These are phyloP conservation scores for Mythimna albipuncta DNA, from an alignment of 2,888 invertebrate genomes.

Conservation along the genomic window DNA sequence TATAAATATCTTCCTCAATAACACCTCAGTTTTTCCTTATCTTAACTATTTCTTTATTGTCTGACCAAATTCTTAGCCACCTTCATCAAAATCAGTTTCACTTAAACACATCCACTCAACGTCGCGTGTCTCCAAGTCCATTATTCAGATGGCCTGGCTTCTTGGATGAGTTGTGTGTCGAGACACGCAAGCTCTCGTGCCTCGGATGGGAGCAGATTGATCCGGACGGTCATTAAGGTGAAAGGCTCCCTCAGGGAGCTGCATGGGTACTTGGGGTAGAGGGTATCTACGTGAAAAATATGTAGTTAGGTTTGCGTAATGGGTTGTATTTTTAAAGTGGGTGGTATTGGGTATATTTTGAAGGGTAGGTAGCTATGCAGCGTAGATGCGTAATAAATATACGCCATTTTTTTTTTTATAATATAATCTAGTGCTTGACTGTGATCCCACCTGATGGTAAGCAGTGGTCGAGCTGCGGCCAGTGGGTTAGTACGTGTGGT, in stretches of 20 bases:
- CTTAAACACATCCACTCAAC: constrained; percentile 32
- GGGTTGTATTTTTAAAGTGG: constrained; percentile 48
- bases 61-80: not conserved
- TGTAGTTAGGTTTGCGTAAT: constrained; percentile 43
- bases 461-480: too few species aligned
- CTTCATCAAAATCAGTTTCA: constrained; percentile 57
- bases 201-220: constrained; percentile 66
- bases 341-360: constrained; percentile 4
- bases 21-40: not conserved
- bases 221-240: constrained; percentile 67
- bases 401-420: not conserved
- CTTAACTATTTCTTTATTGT: not conserved
- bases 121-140: constrained; percentile 58
- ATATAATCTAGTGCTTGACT: too few species aligned
- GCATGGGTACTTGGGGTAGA: constrained; percentile 33
- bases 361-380: not conserved
- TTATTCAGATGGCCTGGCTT: constrained; percentile 64
- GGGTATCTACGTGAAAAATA: constrained; percentile 55
- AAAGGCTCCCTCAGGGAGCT: constrained; percentile 61
- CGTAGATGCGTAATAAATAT: not conserved
- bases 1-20: not conserved
- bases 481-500: too few species aligned
- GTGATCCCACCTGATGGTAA: too few species aligned
- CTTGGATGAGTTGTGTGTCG: constrained; percentile 57
- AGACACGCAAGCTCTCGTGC: constrained; percentile 70